Evolutionary conservation across 2,888 invertebrate species (phyloP).

Genomic region (Ophion costatus): DNA sequence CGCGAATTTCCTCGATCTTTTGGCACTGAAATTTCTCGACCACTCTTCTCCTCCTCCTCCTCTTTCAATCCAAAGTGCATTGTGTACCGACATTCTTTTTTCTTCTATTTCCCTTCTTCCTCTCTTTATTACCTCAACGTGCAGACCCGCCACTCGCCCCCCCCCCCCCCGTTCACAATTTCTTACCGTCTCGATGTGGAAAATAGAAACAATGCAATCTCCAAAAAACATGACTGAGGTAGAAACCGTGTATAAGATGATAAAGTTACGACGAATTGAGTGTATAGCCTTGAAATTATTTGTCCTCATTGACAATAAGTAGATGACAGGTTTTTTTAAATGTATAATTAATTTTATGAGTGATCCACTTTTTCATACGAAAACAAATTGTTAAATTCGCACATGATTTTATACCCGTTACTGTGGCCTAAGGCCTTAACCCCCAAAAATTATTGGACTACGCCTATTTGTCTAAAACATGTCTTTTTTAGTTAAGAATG

Average conservation of each 20-base stretch:
- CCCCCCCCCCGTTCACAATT: too few relatives aligned
- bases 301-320: too few relatives aligned
- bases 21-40: conserved; percentile 41
- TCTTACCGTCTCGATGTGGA: not conserved
- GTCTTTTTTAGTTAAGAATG: too few relatives aligned
- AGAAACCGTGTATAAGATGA: not conserved
- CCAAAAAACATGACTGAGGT: not conserved
- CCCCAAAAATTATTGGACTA: too few relatives aligned
- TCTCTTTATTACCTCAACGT: not conserved
- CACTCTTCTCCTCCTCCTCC: not conserved
- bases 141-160: not conserved
- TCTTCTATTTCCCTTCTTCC: not conserved
- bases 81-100: conserved; percentile 7
- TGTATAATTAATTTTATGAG: too few relatives aligned
- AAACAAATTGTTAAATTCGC: too few relatives aligned
- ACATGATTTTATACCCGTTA: too few relatives aligned
- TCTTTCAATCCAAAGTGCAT: conserved; percentile 5
- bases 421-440: too few relatives aligned
- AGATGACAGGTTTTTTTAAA: too few relatives aligned
- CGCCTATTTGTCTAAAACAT: too few relatives aligned
- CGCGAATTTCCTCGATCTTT: conserved; percentile 44
- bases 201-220: not conserved
- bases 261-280: not conserved
- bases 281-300: too few relatives aligned
- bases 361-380: too few relatives aligned